Percentiles rank a stretch among this genome's conserved stretches.
These are phyloP conservation scores for Spodoptera frugiperda DNA, from an alignment of 1,140 invertebrate genomes.

Conservation along the genomic window DNA sequence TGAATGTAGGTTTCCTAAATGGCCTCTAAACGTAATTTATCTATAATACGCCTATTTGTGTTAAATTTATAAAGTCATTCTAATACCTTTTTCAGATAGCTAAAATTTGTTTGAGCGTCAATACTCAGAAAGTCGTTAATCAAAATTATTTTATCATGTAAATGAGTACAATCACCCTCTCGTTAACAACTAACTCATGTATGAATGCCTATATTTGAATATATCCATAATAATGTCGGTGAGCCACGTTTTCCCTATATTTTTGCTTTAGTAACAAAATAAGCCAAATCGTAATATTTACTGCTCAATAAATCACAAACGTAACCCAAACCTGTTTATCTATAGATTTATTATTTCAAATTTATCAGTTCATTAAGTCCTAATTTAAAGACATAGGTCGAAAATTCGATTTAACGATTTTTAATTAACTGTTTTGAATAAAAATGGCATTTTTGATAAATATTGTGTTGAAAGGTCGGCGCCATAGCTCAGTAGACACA, in stretches of 20 bases:
- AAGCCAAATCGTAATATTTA: constrained; percentile 39
- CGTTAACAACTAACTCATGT: constrained; percentile 31
- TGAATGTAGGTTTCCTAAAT: background rate
- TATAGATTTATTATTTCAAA: constrained; percentile 28
- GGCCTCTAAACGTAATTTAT: background rate
- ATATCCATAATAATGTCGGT: constrained; percentile 28
- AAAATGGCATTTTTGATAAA: too few relatives aligned
- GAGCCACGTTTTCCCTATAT: constrained; percentile 11
- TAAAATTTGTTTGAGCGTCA: background rate
- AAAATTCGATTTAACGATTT: constrained; percentile 24
- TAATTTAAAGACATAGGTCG: background rate
- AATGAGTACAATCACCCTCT: constrained; percentile 24
- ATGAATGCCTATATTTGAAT: constrained; percentile 36
- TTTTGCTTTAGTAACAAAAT: constrained; percentile 26
- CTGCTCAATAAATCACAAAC: constrained; percentile 36
- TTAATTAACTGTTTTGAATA: constrained; percentile 8
- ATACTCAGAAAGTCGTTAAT: constrained; percentile 23
- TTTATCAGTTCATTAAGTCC: constrained; percentile 1
- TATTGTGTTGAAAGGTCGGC: too few relatives aligned
- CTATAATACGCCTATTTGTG: background rate
- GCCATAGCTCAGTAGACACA: too few relatives aligned
- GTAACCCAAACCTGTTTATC: constrained; percentile 25
- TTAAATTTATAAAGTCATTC: background rate
- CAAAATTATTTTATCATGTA: constrained; percentile 38
- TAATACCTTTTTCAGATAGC: background rate